Evolutionary conservation across 2,113 vertebrate genomes (phyloP), one percentile per base, ranked within the genome.

Genomic region (Thalassarche chlororhynchos): DNA sequence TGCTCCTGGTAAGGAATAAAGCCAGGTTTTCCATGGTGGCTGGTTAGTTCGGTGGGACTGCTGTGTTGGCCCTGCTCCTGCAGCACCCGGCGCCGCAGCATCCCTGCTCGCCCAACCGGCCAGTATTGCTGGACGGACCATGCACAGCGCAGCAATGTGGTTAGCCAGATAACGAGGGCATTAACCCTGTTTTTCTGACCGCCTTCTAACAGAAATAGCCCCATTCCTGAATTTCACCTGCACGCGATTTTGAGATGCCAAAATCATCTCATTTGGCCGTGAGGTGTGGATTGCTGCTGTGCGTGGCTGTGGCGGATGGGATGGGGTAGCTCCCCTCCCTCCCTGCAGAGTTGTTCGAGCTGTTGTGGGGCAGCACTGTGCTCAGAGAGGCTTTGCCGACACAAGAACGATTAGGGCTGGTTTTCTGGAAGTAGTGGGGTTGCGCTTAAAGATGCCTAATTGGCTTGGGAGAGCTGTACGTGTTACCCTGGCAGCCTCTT

Each of bases 251-350:
- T 38, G 38, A 38, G 38, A 4, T 17, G 29, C n/a, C 18, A 32
- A 9, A 64, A 24, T 40, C 14, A 28, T 31, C 52, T 76, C 42
- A 4, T 79, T 61, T 5, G 38, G 15, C 44, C 2, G 0, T 12
- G 74, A 42, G 57, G 14, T 62, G 69, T 0, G 2, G 29, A 28
- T 51, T 47, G 51, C 40, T 81, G 75, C 29, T 46, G n/a, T 66
- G 65, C 58, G 29, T 0, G 2, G 26, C 61, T 71, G 52, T 14
- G 20, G 72, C 0, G 2, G 18, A 8, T 58, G 82, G 26, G 9
- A 11, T 57, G 57, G 52, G 29, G 25, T 34, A 26, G 14, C 55
- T 80, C 21, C 29, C 23, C 16, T 75, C n/a, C 51, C 12, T 83
- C 49, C 6, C 0, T 61, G 49, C 47, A 25, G 25, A 54, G n/a